Evolutionary conservation across 2,888 invertebrate genomes (phyloP).

Genomic region (Sarcophaga subvicina): DNA sequence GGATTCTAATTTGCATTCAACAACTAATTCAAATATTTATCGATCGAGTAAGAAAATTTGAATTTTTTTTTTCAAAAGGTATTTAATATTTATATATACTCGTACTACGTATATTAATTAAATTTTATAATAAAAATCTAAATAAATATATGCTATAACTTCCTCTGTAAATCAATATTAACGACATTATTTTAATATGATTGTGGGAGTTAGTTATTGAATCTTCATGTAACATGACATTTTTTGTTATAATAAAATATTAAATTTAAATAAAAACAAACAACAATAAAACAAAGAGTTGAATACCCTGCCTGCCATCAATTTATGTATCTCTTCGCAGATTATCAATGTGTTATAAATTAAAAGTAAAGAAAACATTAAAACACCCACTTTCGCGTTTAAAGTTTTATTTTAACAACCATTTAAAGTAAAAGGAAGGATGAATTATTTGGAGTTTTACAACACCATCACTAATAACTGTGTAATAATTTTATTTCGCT

Average conservation of each 20-base stretch:
- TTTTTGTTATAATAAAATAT: conserved; percentile 15
- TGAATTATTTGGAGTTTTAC: conserved; percentile 4
- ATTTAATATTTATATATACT: too few relatives aligned
- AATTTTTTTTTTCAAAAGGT: too few relatives aligned
- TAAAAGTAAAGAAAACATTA: neutral
- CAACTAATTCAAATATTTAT: too few relatives aligned
- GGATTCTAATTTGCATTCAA: too few relatives aligned
- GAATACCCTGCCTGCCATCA: neutral
- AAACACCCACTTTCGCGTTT: conserved; percentile 32
- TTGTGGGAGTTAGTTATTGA: conserved; percentile 49
- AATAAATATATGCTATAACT: conserved; percentile 19
- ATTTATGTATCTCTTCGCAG: conserved; percentile 6
- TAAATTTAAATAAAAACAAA: neutral
- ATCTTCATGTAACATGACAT: conserved; percentile 22
- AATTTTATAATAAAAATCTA: neutral
- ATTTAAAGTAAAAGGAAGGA: conserved; percentile 10
- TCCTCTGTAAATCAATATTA: conserved; percentile 51
- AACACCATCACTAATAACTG: conserved; percentile 1
- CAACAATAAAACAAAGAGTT: neutral
- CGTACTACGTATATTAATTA: too few relatives aligned
- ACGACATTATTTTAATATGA: neutral
- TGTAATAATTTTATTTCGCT: neutral
- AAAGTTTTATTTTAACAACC: neutral
- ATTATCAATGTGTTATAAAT: neutral
- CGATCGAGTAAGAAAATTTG: too few relatives aligned